phyloP scores from a whole-genome alignment of 2,113 vertebrate species.

The Amblyopsis rosae region DNA sequence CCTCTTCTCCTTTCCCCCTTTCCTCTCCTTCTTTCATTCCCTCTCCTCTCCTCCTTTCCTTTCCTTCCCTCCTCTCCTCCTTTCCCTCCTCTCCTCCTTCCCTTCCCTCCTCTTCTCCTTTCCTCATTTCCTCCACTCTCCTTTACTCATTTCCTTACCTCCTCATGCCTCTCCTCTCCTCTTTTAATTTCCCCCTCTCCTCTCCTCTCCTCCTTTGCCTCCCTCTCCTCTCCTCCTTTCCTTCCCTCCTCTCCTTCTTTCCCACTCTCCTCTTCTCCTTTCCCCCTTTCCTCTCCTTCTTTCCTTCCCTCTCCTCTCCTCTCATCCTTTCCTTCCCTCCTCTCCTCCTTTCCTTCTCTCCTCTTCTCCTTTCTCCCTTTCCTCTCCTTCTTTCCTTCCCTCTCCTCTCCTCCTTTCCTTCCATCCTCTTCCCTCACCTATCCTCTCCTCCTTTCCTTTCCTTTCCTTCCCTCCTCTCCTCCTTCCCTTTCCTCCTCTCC shows the following conservation, averaged over 20 bases:
- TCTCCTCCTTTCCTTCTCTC: conserved; percentile 8
- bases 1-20: background rate
- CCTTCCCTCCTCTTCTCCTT: conserved; percentile 22
- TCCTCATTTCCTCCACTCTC: conserved; percentile 6
- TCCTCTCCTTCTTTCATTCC: conserved; percentile 10
- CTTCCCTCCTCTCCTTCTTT: background rate
- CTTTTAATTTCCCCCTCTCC: background rate
- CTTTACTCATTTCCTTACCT: too few species aligned
- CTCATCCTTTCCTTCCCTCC: too few species aligned
- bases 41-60: conserved; percentile 17
- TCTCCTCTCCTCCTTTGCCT: background rate
- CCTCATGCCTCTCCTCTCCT: background rate
- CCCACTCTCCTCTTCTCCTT: background rate
- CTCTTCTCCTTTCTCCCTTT: background rate
- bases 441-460: background rate
- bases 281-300: background rate
- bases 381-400: background rate
- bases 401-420: background rate
- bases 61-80: background rate
- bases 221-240: background rate
- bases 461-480: background rate
- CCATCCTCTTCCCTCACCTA: conserved; percentile 39
- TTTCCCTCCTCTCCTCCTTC: conserved; percentile 50
- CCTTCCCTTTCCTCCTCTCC: background rate
- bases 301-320: background rate